Conservation (phyloP, 2,797 vertebrate genomes). For the Xenopus petersii region DNA sequence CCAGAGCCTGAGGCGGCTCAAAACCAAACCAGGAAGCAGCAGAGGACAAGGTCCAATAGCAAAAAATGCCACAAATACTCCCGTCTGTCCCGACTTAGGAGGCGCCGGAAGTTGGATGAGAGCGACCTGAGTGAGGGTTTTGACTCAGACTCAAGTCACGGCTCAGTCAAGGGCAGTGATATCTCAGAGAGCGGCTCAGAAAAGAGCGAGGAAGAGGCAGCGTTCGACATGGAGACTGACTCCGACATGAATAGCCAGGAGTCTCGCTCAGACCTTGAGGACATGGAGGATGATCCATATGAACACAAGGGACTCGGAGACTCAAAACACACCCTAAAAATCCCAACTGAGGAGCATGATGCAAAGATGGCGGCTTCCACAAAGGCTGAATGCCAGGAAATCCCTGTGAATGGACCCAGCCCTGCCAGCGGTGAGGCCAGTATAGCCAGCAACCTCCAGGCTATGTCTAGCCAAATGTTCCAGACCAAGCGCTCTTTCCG, state of each 20-base stretch:
- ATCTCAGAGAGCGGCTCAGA: conserved; percentile 84
- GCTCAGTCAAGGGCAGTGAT: conserved; percentile 65
- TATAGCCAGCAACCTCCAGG: conserved; percentile 95
- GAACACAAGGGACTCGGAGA: not conserved
- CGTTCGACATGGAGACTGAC: conserved; percentile 92
- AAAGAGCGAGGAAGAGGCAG: conserved; percentile 81
- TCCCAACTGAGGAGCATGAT: conserved; percentile 52
- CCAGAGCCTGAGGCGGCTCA: conserved; percentile 43
- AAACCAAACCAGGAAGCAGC: conserved; percentile 54
- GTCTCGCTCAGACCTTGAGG: conserved; percentile 92
- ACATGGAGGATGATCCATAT: conserved; percentile 78
- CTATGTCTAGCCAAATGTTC: conserved; percentile 95
- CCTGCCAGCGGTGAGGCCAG: conserved; percentile 72
- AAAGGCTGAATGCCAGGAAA: conserved; percentile 60
- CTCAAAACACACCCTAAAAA: conserved; percentile 46
- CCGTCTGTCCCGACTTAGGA: conserved; percentile 83
- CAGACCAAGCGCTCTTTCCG: conserved; percentile 95
- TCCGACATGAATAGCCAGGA: conserved; percentile 99
- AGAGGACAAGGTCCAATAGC: conserved; percentile 51
- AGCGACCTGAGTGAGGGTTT: conserved; percentile 96
- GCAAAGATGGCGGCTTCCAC: conserved; percentile 21
- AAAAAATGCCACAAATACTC: conserved; percentile 84
- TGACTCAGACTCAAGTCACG: conserved; percentile 73
- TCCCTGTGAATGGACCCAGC: conserved; percentile 73
- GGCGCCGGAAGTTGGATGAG: conserved; percentile 84